Base-by-base conservation (phyloP, 2,888 invertebrate genomes). In the Dynastes maya region DNA sequence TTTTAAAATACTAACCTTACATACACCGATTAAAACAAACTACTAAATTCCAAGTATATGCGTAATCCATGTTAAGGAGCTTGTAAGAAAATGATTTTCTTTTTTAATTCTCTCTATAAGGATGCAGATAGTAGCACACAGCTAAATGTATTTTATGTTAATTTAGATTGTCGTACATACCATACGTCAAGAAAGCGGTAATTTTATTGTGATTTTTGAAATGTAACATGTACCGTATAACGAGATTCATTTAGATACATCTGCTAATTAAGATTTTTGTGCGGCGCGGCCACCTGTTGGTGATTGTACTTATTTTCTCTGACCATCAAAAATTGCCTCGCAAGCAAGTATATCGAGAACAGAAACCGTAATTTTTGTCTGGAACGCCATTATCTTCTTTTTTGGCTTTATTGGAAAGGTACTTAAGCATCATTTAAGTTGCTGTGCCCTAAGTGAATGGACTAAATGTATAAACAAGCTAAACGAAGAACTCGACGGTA, bases 311-410 rank as follows among this genome's bases (percentile, higher is more conserved):
- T 49, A 45, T 67, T 67, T 67, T 37, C 37, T 37, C 64, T 6
- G 45, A 27, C 22, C 67, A 29, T 32, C 32, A 32, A 22, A 32
- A 63, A 32, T 11, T 32, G 49, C 49, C 67, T 16, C n/a, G 45
- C 67, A 16, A 49, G 67, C 67, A 67, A 67, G 49, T 67, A 45
- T 45, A 22, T 67, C 22, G 22, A 27, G 49, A 67, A 63, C 55
- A 67, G 22, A 49, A 49, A 11, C 45, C 49, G 6, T 67, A 11
- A 67, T 67, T 49, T 67, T 67, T 9, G 22, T 22, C 22, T 67
- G 49, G 67, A 67, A 67, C 45, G 49, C 67, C 16, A 49, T 67
- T 67, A 16, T 64, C 22, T 49, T n/a, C 16, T 27, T 67, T 64
- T 64, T 22, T 22, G 8, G 45, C 49, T 67, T 45, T 63, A 32